Conservation (phyloP, 1,140 invertebrate genomes). For the Leucophenga varia region DNA sequence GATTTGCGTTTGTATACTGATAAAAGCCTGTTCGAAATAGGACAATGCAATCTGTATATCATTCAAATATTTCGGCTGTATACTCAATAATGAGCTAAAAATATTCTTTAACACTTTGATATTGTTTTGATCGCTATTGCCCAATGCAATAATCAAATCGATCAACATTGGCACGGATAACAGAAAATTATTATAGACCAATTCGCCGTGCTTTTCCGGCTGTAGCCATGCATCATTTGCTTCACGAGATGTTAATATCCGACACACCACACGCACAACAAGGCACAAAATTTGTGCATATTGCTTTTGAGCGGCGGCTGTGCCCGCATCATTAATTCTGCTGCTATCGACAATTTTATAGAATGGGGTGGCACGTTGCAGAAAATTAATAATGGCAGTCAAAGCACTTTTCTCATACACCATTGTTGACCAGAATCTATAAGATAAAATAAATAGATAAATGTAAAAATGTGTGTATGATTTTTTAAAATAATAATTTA, state of each 20-base stretch:
- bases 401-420: constrained; percentile 69
- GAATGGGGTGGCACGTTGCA: constrained; percentile 72
- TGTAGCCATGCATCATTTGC: constrained; percentile 70
- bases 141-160: constrained; percentile 75
- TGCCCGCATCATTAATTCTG: constrained; percentile 22
- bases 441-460: not conserved
- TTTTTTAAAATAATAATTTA: constrained; percentile 10
- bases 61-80: constrained; percentile 71
- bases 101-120: constrained; percentile 63
- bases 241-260: constrained; percentile 75
- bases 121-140: constrained; percentile 62
- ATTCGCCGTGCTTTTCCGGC: constrained; percentile 64
- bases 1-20: constrained; percentile 46
- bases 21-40: constrained; percentile 57
- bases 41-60: constrained; percentile 65
- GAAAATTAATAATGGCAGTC: constrained; percentile 68
- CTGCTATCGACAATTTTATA: constrained; percentile 59
- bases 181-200: constrained; percentile 78
- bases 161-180: constrained; percentile 80
- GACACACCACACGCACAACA: constrained; percentile 69
- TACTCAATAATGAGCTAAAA: constrained; percentile 65
- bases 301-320: constrained; percentile 28
- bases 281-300: constrained; percentile 64
- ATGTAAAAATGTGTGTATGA: not conserved
- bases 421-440: constrained; percentile 72